Evolutionary conservation across 2,113 vertebrate genomes (phyloP).

Genomic region (Hoplias malabaricus): DNA sequence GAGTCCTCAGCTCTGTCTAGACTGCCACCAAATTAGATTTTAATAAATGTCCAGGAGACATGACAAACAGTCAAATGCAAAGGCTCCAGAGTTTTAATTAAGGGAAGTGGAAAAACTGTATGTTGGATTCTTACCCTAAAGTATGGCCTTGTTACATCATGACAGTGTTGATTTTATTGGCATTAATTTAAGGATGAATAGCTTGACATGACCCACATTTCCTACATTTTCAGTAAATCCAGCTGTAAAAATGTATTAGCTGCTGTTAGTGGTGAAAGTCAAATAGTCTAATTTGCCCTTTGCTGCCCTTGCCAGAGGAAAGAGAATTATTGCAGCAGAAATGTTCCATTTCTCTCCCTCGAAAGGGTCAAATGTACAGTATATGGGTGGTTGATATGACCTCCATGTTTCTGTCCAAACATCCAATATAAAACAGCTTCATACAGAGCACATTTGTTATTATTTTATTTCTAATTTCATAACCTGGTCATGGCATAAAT

Average conservation of each 20-base stretch:
- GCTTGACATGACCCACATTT: not conserved
- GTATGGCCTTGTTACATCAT: conserved; percentile 19
- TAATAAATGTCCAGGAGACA: conserved; percentile 27
- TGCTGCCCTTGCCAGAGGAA: not conserved
- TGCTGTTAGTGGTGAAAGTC: not conserved
- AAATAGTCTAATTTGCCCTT: not conserved
- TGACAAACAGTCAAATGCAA: not conserved
- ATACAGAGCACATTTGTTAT: not conserved
- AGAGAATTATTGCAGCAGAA: not conserved
- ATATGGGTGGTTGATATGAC: no score
- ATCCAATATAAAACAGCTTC: not conserved
- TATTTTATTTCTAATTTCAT: not conserved
- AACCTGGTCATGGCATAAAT: no score
- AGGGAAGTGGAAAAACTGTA: conserved; percentile 8
- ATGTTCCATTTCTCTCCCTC: not conserved
- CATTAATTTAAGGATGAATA: conserved; percentile 10
- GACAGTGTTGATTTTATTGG: not conserved
- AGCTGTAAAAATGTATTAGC: not conserved
- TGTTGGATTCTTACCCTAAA: not conserved
- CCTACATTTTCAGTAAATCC: not conserved
- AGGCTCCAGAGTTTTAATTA: conserved; percentile 21
- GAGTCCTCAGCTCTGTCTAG: not conserved
- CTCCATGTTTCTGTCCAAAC: no score
- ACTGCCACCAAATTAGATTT: conserved; percentile 22
- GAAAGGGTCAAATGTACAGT: no score